Conservation (phyloP, 2,888 invertebrate genomes). For the Eristalis pertinax region DNA sequence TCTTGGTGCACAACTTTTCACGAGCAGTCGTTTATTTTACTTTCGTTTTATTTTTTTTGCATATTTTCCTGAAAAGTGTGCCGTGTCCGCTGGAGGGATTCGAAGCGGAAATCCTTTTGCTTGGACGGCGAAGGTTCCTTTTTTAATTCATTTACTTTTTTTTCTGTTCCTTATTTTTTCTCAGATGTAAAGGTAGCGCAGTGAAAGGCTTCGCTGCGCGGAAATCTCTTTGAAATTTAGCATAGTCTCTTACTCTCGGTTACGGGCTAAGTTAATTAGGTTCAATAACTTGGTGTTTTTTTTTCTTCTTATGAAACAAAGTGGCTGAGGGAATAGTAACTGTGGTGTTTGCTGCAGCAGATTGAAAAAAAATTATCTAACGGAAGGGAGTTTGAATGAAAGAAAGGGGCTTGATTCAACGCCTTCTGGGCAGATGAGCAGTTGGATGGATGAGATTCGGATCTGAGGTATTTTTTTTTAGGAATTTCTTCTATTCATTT, state of each 20-base stretch:
- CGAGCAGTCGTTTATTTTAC: neutral
- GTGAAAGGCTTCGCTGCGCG: slow-evolving; percentile 39
- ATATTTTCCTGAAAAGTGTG: slow-evolving; percentile 22
- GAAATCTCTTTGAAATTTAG: slow-evolving; percentile 31
- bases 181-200: slow-evolving; percentile 4
- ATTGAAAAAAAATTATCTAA: neutral
- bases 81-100: slow-evolving; percentile 10
- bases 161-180: neutral
- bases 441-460: too few species aligned
- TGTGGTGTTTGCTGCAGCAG: neutral
- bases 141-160: slow-evolving; percentile 29
- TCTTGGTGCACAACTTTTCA: slow-evolving; percentile 11
- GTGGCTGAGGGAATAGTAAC: neutral
- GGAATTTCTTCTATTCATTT: too few species aligned
- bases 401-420: too few species aligned
- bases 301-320: too few species aligned
- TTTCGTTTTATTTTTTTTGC: neutral
- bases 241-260: neutral
- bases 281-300: slow-evolving; percentile 27
- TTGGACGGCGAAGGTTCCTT: slow-evolving; percentile 42
- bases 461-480: too few species aligned
- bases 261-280: slow-evolving; percentile 33
- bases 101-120: slow-evolving; percentile 43
- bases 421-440: too few species aligned
- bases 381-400: too few species aligned